Base-by-base conservation (phyloP, 2,113 vertebrate genomes). In the Sula dactylatra region DNA sequence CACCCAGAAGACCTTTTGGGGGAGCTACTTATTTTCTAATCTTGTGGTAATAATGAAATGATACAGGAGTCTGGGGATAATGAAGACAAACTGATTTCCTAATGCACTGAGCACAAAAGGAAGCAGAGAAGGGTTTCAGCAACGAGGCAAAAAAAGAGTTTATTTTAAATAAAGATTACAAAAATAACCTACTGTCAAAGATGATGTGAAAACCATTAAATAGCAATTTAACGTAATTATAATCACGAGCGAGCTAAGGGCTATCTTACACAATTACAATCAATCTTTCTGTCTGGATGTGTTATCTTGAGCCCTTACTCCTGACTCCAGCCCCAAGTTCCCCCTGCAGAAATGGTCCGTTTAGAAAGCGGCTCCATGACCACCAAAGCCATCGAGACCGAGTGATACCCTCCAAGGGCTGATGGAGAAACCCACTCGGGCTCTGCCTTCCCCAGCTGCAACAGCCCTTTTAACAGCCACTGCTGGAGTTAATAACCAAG, bases 141-240 rank as follows among this genome's bases (percentile, higher is more conserved):
- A 47, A 89, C 2, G 21, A 97, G 97, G 90, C 76, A 74, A 85
- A 80, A 92, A 71, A 81, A 20, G 36, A 94, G 93, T 95, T 97
- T 97, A 90, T 94, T 93, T 96, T 96, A 97, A 98, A 92, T 96
- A 97, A 96, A 87, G 95, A 95, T 91, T 92, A 96, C 88, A 95
- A 96, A 95, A 96, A 96, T 97, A 97, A 96, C 93, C 70, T 82
- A 91, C 96, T 95, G 97, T 95, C 97, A 92, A 94, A 95, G 96
- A 96, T 95, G 94, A 98, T 97, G 90, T 94, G 97, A 96, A 97
- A 94, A 95, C 94, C 88, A 94, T 97, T 95, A 97, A 97, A 97
- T 95, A 97, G 94, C 94, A 94, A 88, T 95, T 96, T 96, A 95
- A 90, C 0, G 24, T 96, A 92, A 96, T 95, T 95, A 92, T 85